A percentile compares a stretch with the other conserved stretches of the same genome.
Evolutionary conservation across 2,113 vertebrate genomes (phyloP).

Genomic region (cattle (Bos taurus)): DNA sequence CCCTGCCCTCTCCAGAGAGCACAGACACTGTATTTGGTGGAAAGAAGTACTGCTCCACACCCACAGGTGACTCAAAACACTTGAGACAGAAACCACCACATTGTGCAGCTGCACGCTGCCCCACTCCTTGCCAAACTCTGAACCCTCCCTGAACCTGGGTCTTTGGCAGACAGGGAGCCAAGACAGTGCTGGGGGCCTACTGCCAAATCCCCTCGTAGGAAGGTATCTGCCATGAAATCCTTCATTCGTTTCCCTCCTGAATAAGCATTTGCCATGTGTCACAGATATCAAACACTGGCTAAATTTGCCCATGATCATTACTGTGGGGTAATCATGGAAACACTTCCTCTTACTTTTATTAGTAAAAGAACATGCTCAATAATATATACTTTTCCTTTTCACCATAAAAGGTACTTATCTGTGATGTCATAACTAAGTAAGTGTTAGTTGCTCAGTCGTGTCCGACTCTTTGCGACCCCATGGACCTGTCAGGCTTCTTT

Average conservation of each 20-base stretch:
- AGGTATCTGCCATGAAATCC: neutral
- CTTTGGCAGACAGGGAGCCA: neutral
- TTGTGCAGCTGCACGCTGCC: accelerated
- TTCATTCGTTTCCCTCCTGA: neutral
- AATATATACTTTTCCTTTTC: neutral
- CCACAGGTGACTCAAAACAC: neutral
- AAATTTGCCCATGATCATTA: neutral
- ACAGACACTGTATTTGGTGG: neutral
- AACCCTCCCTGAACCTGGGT: neutral
- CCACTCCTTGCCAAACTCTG: neutral
- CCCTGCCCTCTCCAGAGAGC: neutral
- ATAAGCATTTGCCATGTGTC: neutral
- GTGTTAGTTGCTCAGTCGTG: neutral
- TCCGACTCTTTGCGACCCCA: neutral
- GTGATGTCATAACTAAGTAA: neutral
- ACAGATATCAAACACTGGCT: neutral
- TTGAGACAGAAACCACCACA: neutral
- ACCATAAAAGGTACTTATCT: neutral
- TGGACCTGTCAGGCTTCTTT: neutral
- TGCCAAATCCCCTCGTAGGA: neutral
- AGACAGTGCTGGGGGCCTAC: neutral
- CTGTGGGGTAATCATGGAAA: neutral
- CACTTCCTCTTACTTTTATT: neutral
- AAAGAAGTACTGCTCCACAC: neutral
- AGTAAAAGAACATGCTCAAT: neutral